Evolutionary conservation across 1,140 invertebrate species (phyloP).

Genomic region (Habropoda laboriosa): DNA sequence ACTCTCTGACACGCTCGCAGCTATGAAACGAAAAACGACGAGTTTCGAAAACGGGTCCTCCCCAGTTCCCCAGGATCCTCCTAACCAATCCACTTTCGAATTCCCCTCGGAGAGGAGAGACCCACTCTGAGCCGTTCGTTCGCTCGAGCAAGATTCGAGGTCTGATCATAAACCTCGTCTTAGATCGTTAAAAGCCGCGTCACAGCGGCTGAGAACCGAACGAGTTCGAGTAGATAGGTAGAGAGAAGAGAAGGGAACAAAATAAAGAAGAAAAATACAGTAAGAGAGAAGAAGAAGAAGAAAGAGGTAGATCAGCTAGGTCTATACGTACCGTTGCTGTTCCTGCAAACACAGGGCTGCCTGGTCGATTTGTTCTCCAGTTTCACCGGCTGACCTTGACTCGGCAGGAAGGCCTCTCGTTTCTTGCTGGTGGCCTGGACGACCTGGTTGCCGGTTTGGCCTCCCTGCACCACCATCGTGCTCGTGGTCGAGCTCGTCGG

Average conservation of each 20-base stretch:
- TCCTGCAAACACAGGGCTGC: slow-evolving; percentile 77
- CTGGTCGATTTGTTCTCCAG: slow-evolving; percentile 76
- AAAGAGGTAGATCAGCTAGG: neutral
- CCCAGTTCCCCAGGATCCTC: neutral
- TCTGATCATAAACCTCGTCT: slow-evolving; percentile 4
- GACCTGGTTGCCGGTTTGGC: slow-evolving; percentile 63
- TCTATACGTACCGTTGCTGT: slow-evolving; percentile 71
- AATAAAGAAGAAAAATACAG: neutral
- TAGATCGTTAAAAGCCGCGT: slow-evolving; percentile 5
- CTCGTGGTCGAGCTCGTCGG: slow-evolving; percentile 62
- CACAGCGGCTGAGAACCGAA: neutral
- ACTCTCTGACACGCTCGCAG: neutral
- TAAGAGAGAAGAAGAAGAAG: too few relatives aligned
- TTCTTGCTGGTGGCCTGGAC: slow-evolving; percentile 73
- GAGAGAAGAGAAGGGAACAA: neutral
- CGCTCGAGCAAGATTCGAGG: neutral
- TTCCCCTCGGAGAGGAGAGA: neutral
- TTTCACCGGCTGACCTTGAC: slow-evolving; percentile 77
- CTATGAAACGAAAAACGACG: neutral
- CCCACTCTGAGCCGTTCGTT: too few relatives aligned
- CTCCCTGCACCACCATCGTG: slow-evolving; percentile 69
- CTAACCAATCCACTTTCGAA: neutral
- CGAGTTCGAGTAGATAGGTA: neutral
- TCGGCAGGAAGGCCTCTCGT: slow-evolving; percentile 73
- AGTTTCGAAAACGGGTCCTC: neutral